Percentiles rank a stretch among this genome's conserved stretches.
These are phyloP conservation scores for Empidonax traillii DNA, from an alignment of 2,113 vertebrate species.

Conservation along the genomic window DNA sequence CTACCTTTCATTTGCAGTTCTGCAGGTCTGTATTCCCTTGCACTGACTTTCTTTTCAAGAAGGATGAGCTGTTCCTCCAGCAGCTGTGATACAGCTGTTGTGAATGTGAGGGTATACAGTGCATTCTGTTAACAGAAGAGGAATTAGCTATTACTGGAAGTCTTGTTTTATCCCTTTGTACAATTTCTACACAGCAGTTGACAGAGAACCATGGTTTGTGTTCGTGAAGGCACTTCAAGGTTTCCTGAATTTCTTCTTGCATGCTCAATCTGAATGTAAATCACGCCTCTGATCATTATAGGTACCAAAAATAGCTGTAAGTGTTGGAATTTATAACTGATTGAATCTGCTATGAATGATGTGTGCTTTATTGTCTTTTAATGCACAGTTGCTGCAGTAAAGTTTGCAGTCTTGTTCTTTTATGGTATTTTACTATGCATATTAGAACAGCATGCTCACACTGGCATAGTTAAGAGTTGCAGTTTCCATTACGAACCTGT, in stretches of 20 bases:
- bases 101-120: background rate
- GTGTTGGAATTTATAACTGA: slow-evolving; percentile 53
- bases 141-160: slow-evolving; percentile 15
- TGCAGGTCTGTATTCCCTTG: background rate
- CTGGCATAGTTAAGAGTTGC: slow-evolving; percentile 37
- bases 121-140: slow-evolving; percentile 27
- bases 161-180: slow-evolving; percentile 9
- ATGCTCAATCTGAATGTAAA: slow-evolving; percentile 52
- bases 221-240: slow-evolving; percentile 24
- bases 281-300: slow-evolving; percentile 55
- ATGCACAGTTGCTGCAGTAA: slow-evolving; percentile 53
- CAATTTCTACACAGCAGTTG: slow-evolving; percentile 9
- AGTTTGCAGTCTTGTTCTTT: slow-evolving; percentile 52
- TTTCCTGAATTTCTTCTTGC: slow-evolving; percentile 35
- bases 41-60: background rate
- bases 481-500: slow-evolving; percentile 35
- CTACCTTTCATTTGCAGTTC: background rate
- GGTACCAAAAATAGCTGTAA: slow-evolving; percentile 53
- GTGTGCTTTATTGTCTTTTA: slow-evolving; percentile 56
- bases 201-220: background rate
- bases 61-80: background rate
- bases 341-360: slow-evolving; percentile 53
- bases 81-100: background rate
- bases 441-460: slow-evolving; percentile 23
- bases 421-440: slow-evolving; percentile 15